A percentile compares a stretch with the other conserved stretches of the same genome.
Evolutionary conservation across 2,797 vertebrate species (phyloP).

Genomic region (Falco cherrug): DNA sequence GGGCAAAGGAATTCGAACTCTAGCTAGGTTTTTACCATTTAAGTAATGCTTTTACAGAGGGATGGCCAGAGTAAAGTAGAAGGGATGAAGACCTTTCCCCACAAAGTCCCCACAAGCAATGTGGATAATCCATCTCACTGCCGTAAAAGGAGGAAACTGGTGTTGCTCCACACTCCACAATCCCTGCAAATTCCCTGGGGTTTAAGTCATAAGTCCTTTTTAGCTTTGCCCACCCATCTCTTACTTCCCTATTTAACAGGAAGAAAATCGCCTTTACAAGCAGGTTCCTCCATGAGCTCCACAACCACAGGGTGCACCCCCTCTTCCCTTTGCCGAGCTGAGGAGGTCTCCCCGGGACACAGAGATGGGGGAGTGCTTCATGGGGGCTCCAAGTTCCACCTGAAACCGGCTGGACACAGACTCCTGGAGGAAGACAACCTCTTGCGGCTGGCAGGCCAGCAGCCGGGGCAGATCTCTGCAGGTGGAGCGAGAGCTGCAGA

Average conservation of each 20-base stretch:
- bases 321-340: not conserved
- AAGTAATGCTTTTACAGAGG: not conserved
- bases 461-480: not conserved
- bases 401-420: not conserved
- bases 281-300: not conserved
- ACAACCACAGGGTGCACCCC: fast-evolving
- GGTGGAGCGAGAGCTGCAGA: not conserved
- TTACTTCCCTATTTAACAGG: not conserved
- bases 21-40: not conserved
- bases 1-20: not conserved
- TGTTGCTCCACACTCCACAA: not conserved
- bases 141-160: not conserved
- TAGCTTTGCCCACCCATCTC: not conserved
- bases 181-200: not conserved
- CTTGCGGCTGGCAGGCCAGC: not conserved
- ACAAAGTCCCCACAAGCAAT: not conserved
- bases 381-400: not conserved
- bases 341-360: not conserved
- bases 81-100: not conserved
- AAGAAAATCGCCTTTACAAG: not conserved
- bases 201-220: not conserved
- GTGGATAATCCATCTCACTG: not conserved
- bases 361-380: fast-evolving
- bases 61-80: not conserved
- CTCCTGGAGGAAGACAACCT: not conserved